Conservation (phyloP, 92 coral and sea anemone species). For the Pocillopora grandis region DNA sequence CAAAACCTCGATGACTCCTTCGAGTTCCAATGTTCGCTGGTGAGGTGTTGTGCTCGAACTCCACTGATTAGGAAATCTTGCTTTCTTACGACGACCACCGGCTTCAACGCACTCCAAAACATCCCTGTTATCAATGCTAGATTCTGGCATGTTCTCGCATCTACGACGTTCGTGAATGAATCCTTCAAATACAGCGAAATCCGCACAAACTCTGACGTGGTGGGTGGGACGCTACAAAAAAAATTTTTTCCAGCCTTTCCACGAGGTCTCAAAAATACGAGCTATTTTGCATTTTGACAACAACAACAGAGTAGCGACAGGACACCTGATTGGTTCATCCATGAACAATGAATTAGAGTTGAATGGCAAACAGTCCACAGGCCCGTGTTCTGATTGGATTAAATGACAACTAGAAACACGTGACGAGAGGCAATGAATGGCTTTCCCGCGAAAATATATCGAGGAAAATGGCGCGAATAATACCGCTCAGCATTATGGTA, state of each 20-base stretch:
- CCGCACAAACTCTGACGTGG: constrained; percentile 34
- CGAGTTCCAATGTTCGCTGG: constrained; percentile 86
- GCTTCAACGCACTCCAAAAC: constrained; percentile 63
- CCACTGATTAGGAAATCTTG: constrained; percentile 83
- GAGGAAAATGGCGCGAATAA: constrained; percentile 89
- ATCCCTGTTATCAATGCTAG: constrained; percentile 67
- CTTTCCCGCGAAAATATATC: constrained; percentile 67
- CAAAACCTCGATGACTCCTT: constrained; percentile 97
- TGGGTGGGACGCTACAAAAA: constrained; percentile 95
- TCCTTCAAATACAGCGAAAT: background rate
- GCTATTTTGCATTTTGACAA: constrained; percentile 91
- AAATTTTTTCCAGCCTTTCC: constrained; percentile 71
- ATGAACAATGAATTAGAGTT: constrained; percentile 62
- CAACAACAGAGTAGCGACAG: constrained; percentile 77
- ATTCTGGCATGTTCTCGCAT: constrained; percentile 79
- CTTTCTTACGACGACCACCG: constrained; percentile 78
- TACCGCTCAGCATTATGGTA: constrained; percentile 76
- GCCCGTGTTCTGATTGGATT: constrained; percentile 66
- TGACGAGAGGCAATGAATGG: constrained; percentile 80
- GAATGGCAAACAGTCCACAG: constrained; percentile 76
- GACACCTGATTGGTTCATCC: constrained; percentile 66
- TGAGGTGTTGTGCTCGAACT: constrained; percentile 69
- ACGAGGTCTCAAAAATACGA: constrained; percentile 95
- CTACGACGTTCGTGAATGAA: background rate
- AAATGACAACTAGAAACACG: constrained; percentile 58